phyloP scores from a whole-genome alignment of 2,888 invertebrate species.

The Folsomia manolachei region DNA sequence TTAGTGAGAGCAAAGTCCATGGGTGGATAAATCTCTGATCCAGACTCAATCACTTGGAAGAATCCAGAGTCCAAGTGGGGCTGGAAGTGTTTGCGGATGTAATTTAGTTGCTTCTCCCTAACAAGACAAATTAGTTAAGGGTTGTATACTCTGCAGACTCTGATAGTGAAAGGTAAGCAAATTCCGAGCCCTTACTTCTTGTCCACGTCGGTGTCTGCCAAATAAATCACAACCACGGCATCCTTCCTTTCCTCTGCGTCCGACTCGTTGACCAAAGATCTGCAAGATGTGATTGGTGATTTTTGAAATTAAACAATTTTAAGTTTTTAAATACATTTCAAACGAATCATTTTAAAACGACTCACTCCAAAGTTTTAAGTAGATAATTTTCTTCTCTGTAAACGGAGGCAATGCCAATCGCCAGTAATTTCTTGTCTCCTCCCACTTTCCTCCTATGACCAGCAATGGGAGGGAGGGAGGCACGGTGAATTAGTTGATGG shows the following conservation, averaged over 20 bases:
- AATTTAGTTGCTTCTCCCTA: constrained; percentile 44
- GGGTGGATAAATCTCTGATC: constrained; percentile 51
- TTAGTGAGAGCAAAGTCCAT: constrained; percentile 51
- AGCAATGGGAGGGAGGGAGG: constrained; percentile 26
- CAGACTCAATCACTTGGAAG: constrained; percentile 53
- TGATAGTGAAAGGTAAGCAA: not conserved
- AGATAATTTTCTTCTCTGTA: constrained; percentile 54
- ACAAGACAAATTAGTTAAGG: no score
- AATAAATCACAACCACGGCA: constrained; percentile 53
- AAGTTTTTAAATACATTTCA: no score
- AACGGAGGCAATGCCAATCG: constrained; percentile 55
- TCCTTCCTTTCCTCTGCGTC: constrained; percentile 51
- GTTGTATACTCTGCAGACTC: not conserved
- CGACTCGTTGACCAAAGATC: constrained; percentile 53
- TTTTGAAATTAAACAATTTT: no score
- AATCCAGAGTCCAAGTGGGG: constrained; percentile 52
- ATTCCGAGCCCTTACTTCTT: constrained; percentile 42
- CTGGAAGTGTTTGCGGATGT: constrained; percentile 47
- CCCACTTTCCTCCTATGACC: constrained; percentile 18
- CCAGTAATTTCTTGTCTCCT: constrained; percentile 52
- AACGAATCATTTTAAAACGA: no score
- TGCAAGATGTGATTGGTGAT: no score
- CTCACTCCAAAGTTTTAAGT: constrained; percentile 53
- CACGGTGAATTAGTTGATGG: constrained; percentile 28
- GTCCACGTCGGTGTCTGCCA: constrained; percentile 53